Evolutionary conservation across 2,113 vertebrate species (phyloP), one percentile per base, ranked within the genome.

Genomic region (Barnardius zonarius): DNA sequence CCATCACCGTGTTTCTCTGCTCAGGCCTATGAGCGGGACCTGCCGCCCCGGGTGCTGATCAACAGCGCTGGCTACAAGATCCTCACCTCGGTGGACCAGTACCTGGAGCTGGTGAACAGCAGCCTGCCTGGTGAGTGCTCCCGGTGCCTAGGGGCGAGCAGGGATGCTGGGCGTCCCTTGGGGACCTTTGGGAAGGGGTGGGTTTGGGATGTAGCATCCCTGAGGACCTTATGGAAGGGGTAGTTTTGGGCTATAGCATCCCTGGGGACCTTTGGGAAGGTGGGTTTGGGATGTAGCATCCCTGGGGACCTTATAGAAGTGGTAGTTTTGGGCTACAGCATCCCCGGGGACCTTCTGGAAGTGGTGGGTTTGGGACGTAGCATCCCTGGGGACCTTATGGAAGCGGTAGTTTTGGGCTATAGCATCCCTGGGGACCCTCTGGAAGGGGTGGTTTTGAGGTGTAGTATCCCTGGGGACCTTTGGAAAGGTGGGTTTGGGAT

Each of bases 61-160:
- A 99, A 98, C 98, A 99, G 98, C 0, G 99, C 99, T 0, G 99
- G 99, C 69, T 99, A 99, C 98, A 99, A 97, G 94, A 97, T 98
- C n/a, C 97, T 99, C 96, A 98, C 98, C 43, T 99, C 99, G 0
- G 66, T 99, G 96, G 99, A 99, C 35, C 98, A 98, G 94, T 99
- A 99, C 94, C 88, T 98, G 90, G 98, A 99, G 72, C 97, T 99
- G 59, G 97, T 99, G n/a, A 98, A 98, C 81, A 97, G 31, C 96
- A 99, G 98, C 74, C 97, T 99, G 67, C 98, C 99, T 95, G 99
- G 99, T 99, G 96, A 98, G 97, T 46, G 72, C 10, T 62, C 17
- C 59, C 44, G 43, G 20, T 20, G 64, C 23, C n/a, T 49, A 39
- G 2, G 68, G 51, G n/a, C 4, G 5, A 24, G 39, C 25, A 35